Evolutionary conservation across 2,888 invertebrate species (phyloP).

Genomic region (Napeogenes inachia): DNA sequence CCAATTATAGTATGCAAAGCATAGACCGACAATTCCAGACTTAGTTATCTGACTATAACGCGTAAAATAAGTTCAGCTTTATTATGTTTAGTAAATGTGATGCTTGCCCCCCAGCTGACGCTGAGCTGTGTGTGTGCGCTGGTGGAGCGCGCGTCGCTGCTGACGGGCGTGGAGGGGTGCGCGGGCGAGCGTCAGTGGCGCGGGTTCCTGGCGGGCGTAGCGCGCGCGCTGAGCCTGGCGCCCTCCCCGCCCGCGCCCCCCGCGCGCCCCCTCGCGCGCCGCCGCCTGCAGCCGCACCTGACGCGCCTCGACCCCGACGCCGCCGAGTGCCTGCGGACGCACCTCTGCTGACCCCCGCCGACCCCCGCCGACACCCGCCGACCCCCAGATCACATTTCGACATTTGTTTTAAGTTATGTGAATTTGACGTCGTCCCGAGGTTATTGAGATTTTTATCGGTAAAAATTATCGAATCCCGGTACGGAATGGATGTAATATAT

Average conservation of each 20-base stretch:
- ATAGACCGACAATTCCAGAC: no score
- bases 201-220: constrained; percentile 73
- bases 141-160: constrained; percentile 51
- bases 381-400: constrained; percentile 55
- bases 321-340: constrained; percentile 51
- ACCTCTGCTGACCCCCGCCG: constrained; percentile 56
- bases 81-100: no score
- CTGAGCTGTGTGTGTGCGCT: constrained; percentile 61
- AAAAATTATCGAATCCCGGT: no score
- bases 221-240: constrained; percentile 63
- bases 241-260: constrained; percentile 53
- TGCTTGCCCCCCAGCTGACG: constrained; percentile 48
- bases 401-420: constrained; percentile 70
- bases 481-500: no score
- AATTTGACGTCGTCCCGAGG: constrained; percentile 40
- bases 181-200: constrained; percentile 73
- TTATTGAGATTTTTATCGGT: no score
- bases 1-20: no score
- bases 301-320: constrained; percentile 63
- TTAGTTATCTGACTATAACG: no score
- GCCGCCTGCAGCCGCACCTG: constrained; percentile 49
- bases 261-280: constrained; percentile 42
- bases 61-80: no score
- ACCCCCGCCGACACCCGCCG: constrained; percentile 55
- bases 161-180: constrained; percentile 62